phyloP scores from a whole-genome alignment of 2,888 invertebrate genomes.

The Arge pagana region DNA sequence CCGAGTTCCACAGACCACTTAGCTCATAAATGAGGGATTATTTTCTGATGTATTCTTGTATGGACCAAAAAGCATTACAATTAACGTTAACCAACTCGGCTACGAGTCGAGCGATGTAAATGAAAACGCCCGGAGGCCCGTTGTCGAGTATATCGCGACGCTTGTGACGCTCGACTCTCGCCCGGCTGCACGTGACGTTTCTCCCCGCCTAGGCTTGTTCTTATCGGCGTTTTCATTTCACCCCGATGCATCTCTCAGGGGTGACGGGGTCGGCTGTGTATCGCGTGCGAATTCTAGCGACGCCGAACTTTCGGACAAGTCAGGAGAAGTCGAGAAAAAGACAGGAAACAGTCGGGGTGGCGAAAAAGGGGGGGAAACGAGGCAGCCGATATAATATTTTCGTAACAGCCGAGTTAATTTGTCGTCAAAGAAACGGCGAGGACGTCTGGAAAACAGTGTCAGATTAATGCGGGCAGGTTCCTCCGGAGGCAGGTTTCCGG shows the following conservation, averaged over 20 bases:
- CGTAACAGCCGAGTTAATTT: conserved; percentile 15
- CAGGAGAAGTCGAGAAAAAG: neutral
- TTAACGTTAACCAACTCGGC: conserved; percentile 53
- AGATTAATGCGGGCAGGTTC: conserved; percentile 24
- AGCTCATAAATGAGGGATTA: conserved; percentile 57
- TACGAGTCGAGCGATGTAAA: conserved; percentile 21
- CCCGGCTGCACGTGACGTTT: neutral
- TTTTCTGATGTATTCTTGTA: conserved; percentile 55
- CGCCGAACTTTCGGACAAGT: neutral
- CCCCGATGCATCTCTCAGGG: neutral
- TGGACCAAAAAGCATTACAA: conserved; percentile 56
- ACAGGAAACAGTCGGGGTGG: neutral
- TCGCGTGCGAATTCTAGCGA: neutral
- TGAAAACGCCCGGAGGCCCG: conserved; percentile 21
- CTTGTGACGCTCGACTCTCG: conserved; percentile 2
- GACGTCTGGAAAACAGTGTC: conserved; percentile 20
- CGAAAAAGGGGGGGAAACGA: neutral
- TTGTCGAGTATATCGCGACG: conserved; percentile 10
- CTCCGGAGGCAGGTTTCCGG: conserved; percentile 22
- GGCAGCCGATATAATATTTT: conserved; percentile 12
- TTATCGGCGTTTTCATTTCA: neutral
- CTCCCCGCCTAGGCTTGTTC: neutral
- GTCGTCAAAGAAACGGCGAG: conserved; percentile 16
- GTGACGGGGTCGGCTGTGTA: neutral
- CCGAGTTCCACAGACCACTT: conserved; percentile 56